These are phyloP conservation scores for Synodontis membranacea DNA, from an alignment of 2,113 vertebrate genomes.

Conservation along the genomic window DNA sequence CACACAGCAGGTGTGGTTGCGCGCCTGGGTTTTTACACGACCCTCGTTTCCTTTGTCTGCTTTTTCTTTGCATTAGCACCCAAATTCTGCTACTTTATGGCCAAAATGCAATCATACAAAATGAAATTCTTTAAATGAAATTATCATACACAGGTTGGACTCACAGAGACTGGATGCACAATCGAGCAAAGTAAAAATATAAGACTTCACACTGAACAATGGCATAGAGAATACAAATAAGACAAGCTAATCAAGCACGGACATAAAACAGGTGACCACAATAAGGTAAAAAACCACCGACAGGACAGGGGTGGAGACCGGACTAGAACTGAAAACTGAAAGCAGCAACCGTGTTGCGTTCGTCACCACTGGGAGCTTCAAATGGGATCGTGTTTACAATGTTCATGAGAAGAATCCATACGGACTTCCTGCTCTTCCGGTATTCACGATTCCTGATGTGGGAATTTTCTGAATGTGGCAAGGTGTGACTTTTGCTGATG, in stretches of 20 bases:
- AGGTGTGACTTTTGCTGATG: no score
- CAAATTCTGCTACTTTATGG: neutral
- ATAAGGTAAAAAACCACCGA: neutral
- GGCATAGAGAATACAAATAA: neutral
- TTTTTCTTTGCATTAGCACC: neutral
- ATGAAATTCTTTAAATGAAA: neutral
- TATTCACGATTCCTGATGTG: no score
- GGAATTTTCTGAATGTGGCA: no score
- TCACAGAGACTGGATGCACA: neutral
- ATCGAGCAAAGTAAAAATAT: no score
- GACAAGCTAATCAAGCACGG: neutral
- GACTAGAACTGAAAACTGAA: neutral
- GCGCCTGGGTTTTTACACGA: neutral
- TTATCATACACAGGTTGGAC: neutral
- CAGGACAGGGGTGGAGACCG: neutral
- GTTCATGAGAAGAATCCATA: no score
- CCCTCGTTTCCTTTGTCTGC: neutral
- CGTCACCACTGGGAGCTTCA: neutral
- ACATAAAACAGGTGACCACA: neutral
- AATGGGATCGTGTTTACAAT: no score
- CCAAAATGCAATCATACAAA: neutral
- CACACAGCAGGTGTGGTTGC: slow-evolving; percentile 34
- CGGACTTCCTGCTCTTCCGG: no score
- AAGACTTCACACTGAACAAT: neutral
- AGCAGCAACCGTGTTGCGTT: neutral